These are phyloP conservation scores for Danio jaintianensis DNA, from an alignment of 2,797 vertebrate species.

Conservation along the genomic window DNA sequence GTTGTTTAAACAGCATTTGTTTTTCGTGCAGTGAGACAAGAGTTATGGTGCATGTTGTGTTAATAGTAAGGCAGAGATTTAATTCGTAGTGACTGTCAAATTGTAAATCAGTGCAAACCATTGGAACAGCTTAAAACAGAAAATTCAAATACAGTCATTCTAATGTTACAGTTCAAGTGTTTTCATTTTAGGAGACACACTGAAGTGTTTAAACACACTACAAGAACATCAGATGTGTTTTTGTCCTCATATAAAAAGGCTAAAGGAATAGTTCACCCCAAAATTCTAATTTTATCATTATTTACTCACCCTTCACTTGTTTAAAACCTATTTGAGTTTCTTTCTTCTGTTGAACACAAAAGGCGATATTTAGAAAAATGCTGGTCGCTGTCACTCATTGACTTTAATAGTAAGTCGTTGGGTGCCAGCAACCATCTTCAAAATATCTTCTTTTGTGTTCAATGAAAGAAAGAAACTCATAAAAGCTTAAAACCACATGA, in stretches of 20 bases:
- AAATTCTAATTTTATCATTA: no score
- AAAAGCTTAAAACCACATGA: no score
- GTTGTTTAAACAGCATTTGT: slow-evolving; percentile 17
- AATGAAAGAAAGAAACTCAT: no score
- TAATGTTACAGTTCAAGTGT: neutral
- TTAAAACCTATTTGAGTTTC: no score
- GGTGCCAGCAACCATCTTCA: neutral
- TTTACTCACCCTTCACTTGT: no score
- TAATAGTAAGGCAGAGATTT: neutral
- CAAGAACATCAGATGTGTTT: neutral
- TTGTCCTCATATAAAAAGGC: no score
- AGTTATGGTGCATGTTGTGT: neutral
- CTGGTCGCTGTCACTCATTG: no score
- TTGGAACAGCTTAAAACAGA: neutral
- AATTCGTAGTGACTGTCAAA: neutral
- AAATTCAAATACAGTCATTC: neutral
- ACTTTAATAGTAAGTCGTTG: no score
- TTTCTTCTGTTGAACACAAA: no score
- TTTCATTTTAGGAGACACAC: neutral
- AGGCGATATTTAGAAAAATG: no score
- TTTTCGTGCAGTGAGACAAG: neutral
- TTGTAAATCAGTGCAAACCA: neutral
- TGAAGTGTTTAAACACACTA: neutral
- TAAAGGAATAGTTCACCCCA: no score
- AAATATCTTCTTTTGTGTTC: neutral